These are phyloP conservation scores for Ladona fulva DNA, from an alignment of 1,140 invertebrate species.

Conservation along the genomic window DNA sequence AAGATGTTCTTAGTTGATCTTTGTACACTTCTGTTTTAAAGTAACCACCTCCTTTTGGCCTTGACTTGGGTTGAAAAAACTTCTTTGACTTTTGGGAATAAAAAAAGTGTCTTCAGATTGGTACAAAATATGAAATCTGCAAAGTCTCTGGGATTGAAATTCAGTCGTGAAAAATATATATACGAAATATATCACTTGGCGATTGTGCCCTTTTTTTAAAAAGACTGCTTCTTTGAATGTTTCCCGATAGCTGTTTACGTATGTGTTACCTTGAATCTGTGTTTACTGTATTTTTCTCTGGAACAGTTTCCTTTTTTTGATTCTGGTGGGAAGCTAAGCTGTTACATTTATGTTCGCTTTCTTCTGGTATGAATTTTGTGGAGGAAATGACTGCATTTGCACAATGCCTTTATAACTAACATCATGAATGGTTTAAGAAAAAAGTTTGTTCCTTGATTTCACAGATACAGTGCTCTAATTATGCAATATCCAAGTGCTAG, in stretches of 20 bases:
- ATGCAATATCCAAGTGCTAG: slow-evolving; percentile 5
- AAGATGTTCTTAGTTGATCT: background rate
- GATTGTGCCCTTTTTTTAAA: background rate
- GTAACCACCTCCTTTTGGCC: background rate
- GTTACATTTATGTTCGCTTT: background rate
- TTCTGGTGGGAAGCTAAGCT: background rate
- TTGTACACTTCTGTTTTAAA: background rate
- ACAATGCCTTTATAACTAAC: background rate
- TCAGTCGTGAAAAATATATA: too few species aligned
- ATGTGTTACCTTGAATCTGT: background rate
- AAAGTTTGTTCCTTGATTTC: background rate
- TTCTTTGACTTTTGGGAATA: too few species aligned
- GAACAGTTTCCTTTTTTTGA: background rate
- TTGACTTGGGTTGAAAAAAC: too few species aligned
- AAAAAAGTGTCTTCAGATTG: too few species aligned
- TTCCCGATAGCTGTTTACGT: background rate
- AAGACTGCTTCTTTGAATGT: background rate
- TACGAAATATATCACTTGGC: too few species aligned
- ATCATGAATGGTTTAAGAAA: background rate
- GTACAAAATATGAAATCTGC: too few species aligned
- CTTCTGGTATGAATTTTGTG: background rate
- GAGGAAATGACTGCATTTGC: slow-evolving; percentile 8
- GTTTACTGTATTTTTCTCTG: background rate
- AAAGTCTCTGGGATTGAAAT: too few species aligned
- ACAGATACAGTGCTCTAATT: background rate